Conservation (phyloP, 2,888 invertebrate genomes). For the Lasius platythorax region DNA sequence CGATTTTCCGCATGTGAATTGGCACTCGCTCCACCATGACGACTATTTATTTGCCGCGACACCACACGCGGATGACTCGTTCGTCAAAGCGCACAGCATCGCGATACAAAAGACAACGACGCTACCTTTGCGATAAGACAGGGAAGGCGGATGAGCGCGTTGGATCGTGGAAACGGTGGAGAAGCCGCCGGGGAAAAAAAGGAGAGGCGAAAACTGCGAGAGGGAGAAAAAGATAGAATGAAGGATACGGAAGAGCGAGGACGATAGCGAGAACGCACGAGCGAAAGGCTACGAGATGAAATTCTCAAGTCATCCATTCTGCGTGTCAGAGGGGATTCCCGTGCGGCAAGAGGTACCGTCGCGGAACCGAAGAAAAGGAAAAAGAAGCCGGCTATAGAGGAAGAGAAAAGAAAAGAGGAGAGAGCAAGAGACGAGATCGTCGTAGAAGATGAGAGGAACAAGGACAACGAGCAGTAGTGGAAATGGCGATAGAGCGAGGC, state of each 20-base stretch:
- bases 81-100: slow-evolving; percentile 55
- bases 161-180: slow-evolving; percentile 44
- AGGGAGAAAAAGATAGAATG: slow-evolving; percentile 24
- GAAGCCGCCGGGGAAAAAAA: slow-evolving; percentile 13
- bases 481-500: slow-evolving; percentile 38
- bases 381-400: slow-evolving; percentile 38
- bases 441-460: slow-evolving; percentile 13
- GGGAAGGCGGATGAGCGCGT: slow-evolving; percentile 35
- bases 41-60: slow-evolving; percentile 70
- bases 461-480: slow-evolving; percentile 14
- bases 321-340: slow-evolving; percentile 80
- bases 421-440: slow-evolving; percentile 22
- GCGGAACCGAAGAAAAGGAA: slow-evolving; percentile 61
- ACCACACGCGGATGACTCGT: slow-evolving; percentile 58
- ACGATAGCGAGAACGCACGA: slow-evolving; percentile 59
- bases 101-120: slow-evolving; percentile 52
- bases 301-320: slow-evolving; percentile 82
- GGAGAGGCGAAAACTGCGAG: slow-evolving; percentile 36
- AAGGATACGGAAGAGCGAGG: slow-evolving; percentile 24
- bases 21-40: slow-evolving; percentile 28
- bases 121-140: slow-evolving; percentile 40
- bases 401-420: slow-evolving; percentile 53
- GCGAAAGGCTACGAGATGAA: slow-evolving; percentile 77
- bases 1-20: slow-evolving; percentile 27
- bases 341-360: slow-evolving; percentile 74